phyloP scores from a whole-genome alignment of 2,888 invertebrate species.

The Ectemnius lituratus region DNA sequence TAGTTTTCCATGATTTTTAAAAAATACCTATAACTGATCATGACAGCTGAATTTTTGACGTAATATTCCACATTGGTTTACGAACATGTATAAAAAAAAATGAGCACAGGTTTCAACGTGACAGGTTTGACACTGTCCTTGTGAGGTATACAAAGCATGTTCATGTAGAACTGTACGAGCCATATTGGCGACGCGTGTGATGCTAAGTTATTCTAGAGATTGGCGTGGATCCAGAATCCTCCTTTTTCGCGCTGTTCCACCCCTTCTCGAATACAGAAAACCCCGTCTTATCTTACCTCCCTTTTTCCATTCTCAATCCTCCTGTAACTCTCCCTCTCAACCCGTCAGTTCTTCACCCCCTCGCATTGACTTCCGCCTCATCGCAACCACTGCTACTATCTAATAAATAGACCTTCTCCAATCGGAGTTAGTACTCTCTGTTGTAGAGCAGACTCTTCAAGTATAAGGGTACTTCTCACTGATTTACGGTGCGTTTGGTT shows the following conservation, averaged over 20 bases:
- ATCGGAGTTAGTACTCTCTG: too few species aligned
- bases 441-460: too few species aligned
- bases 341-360: background rate
- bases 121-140: too few species aligned
- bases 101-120: too few species aligned
- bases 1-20: too few species aligned
- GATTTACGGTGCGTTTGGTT: too few species aligned
- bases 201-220: conserved; percentile 64
- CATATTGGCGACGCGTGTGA: conserved; percentile 50
- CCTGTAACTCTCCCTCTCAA: background rate
- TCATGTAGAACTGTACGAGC: conserved; percentile 10
- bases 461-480: too few species aligned
- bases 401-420: too few species aligned
- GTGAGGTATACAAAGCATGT: background rate
- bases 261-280: conserved; percentile 19
- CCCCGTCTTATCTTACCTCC: conserved; percentile 13
- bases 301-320: background rate
- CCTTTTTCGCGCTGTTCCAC: conserved; percentile 26
- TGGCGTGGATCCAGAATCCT: conserved; percentile 61
- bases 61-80: too few species aligned
- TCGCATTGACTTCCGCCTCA: background rate
- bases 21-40: too few species aligned
- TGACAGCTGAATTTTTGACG: too few species aligned
- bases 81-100: too few species aligned
- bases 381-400: background rate